Conservation (phyloP, 2,888 invertebrate genomes). For the Rosalia funebris region DNA sequence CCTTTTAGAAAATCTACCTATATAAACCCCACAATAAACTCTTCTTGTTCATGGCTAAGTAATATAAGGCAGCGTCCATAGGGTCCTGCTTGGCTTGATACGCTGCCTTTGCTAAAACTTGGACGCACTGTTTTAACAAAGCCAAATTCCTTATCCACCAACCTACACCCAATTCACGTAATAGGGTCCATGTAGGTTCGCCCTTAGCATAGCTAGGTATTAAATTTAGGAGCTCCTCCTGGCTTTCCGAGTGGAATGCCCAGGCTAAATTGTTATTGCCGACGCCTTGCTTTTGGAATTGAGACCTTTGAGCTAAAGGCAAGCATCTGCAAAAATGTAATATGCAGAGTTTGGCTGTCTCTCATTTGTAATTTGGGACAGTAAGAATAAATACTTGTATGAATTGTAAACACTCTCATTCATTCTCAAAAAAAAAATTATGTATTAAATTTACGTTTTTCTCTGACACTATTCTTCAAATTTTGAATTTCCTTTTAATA, state of each 20-base stretch:
- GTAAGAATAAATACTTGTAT: too few relatives aligned
- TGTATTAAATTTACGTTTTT: too few relatives aligned
- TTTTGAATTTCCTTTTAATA: too few relatives aligned
- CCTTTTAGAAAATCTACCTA: slow-evolving; percentile 51
- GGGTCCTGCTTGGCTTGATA: slow-evolving; percentile 94
- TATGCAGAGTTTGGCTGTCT: too few relatives aligned
- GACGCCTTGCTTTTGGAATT: slow-evolving; percentile 86
- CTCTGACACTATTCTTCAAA: too few relatives aligned
- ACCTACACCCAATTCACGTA: slow-evolving; percentile 90
- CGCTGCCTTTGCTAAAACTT: slow-evolving; percentile 92
- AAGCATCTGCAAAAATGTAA: slow-evolving; percentile 76
- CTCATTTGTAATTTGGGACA: too few relatives aligned
- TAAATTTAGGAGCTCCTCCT: slow-evolving; percentile 90
- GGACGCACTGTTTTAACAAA: slow-evolving; percentile 84
- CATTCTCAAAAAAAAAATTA: too few relatives aligned
- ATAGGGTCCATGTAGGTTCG: slow-evolving; percentile 87
- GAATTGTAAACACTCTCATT: too few relatives aligned
- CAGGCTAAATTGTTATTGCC: slow-evolving; percentile 94
- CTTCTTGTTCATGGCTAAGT: slow-evolving; percentile 98
- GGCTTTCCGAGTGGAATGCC: slow-evolving; percentile 99
- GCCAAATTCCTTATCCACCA: slow-evolving; percentile 95
- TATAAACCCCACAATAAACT: slow-evolving; percentile 96
- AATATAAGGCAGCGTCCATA: slow-evolving; percentile 96
- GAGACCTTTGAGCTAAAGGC: slow-evolving; percentile 87
- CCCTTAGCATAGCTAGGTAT: slow-evolving; percentile 89